Conservation (phyloP, 2,888 invertebrate genomes). For the Caradrina clavipalpis region DNA sequence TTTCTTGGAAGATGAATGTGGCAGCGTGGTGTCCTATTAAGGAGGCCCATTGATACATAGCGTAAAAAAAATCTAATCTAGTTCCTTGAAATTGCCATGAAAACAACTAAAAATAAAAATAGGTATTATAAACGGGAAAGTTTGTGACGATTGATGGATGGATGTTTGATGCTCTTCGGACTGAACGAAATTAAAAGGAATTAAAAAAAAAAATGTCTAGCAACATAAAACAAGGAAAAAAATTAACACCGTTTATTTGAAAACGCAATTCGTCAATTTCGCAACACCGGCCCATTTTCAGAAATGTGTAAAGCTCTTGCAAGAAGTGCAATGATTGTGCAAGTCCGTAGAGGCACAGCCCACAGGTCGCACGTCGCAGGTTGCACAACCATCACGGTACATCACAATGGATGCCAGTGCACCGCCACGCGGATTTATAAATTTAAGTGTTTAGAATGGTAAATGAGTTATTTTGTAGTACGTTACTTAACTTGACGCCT, state of each 20-base stretch:
- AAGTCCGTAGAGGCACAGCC: constrained; percentile 28
- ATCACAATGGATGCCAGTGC: neutral
- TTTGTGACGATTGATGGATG: too few relatives aligned
- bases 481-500: too few relatives aligned
- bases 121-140: too few relatives aligned
- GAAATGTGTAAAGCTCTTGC: constrained; percentile 20
- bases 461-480: neutral
- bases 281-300: constrained; percentile 28
- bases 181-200: too few relatives aligned
- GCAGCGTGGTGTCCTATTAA: too few relatives aligned
- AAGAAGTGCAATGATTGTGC: constrained; percentile 24
- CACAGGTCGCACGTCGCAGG: neutral
- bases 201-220: too few relatives aligned
- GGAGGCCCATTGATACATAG: neutral
- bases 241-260: constrained; percentile 6
- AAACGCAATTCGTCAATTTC: constrained; percentile 19
- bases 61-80: too few relatives aligned
- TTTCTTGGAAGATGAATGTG: neutral
- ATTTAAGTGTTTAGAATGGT: neutral
- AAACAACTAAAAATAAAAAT: too few relatives aligned
- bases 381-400: constrained; percentile 7
- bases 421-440: neutral
- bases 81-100: too few relatives aligned
- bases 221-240: neutral
- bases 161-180: too few relatives aligned